Percentiles rank a stretch among this genome's conserved stretches.
phyloP scores from a whole-genome alignment of 2,888 invertebrate genomes.

The Acronicta leporina region DNA sequence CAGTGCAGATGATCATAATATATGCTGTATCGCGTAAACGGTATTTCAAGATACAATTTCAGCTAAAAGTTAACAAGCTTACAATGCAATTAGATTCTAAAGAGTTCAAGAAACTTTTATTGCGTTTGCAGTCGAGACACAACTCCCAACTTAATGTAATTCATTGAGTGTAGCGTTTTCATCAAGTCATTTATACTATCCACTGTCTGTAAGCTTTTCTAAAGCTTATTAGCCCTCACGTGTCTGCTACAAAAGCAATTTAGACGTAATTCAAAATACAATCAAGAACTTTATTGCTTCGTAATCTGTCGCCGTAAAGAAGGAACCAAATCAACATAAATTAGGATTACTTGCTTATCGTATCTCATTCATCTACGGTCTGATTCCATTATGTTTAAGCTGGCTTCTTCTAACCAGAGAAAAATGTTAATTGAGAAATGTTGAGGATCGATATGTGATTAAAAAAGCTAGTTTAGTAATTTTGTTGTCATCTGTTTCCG shows the following conservation, averaged over 20 bases:
- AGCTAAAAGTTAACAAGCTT: too few species aligned
- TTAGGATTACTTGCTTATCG: slow-evolving; percentile 52
- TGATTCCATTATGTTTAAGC: slow-evolving; percentile 5
- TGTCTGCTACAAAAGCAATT: slow-evolving; percentile 41
- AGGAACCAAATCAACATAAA: slow-evolving; percentile 52
- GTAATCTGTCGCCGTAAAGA: slow-evolving; percentile 50
- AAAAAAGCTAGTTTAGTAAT: too few species aligned
- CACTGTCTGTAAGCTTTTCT: slow-evolving; percentile 13
- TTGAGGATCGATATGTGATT: too few species aligned
- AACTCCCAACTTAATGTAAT: not conserved
- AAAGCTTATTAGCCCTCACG: slow-evolving; percentile 33
- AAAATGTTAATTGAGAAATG: too few species aligned
- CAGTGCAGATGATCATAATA: too few species aligned
- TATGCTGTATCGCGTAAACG: too few species aligned
- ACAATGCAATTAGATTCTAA: too few species aligned
- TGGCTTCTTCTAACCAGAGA: too few species aligned
- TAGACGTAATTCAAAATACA: slow-evolving; percentile 43
- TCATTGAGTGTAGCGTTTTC: not conserved
- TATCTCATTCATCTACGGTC: slow-evolving; percentile 24
- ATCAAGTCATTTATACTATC: slow-evolving; percentile 5
- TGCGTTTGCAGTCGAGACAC: not conserved
- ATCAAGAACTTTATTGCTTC: slow-evolving; percentile 52
- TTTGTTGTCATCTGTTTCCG: too few species aligned
- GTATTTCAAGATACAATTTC: too few species aligned
- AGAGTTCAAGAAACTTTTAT: too few species aligned